Evolutionary conservation across 2,113 vertebrate genomes (phyloP).

Genomic region (Petaurus breviceps): DNA sequence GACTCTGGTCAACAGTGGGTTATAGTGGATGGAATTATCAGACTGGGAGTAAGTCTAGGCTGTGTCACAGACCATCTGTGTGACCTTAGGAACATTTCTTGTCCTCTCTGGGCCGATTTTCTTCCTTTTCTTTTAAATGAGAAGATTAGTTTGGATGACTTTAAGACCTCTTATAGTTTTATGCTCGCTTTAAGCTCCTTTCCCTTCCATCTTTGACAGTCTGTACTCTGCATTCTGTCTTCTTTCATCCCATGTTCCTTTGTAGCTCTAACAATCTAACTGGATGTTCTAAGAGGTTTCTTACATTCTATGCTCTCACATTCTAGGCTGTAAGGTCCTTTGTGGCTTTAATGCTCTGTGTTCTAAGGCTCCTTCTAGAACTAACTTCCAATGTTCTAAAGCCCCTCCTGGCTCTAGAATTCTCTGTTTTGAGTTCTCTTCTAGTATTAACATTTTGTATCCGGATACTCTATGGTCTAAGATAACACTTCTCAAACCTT

Average conservation of each 20-base stretch:
- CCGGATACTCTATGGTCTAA: too few species aligned
- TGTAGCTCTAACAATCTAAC: neutral
- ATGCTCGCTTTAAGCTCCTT: too few species aligned
- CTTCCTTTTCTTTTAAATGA: neutral
- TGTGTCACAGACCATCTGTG: rapidly evolving
- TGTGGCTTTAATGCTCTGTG: neutral
- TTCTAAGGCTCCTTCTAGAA: neutral
- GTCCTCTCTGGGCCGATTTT: neutral
- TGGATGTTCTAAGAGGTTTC: neutral
- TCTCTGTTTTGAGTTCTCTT: too few species aligned
- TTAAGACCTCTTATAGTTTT: too few species aligned
- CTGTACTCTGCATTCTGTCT: neutral
- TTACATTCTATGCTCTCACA: neutral
- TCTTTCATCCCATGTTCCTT: neutral
- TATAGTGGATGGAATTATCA: neutral
- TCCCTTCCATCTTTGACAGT: neutral
- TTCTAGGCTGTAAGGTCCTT: neutral
- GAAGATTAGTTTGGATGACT: neutral
- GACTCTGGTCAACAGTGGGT: neutral
- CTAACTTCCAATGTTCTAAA: neutral
- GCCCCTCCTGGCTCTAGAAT: too few species aligned
- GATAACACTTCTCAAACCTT: neutral
- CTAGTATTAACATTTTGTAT: too few species aligned
- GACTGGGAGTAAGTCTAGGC: neutral
- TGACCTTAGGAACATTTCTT: neutral